Evolutionary conservation across 2,888 invertebrate genomes (phyloP), one percentile per base, ranked within the genome.

Genomic region (Drosophila hawaiiensis): DNA sequence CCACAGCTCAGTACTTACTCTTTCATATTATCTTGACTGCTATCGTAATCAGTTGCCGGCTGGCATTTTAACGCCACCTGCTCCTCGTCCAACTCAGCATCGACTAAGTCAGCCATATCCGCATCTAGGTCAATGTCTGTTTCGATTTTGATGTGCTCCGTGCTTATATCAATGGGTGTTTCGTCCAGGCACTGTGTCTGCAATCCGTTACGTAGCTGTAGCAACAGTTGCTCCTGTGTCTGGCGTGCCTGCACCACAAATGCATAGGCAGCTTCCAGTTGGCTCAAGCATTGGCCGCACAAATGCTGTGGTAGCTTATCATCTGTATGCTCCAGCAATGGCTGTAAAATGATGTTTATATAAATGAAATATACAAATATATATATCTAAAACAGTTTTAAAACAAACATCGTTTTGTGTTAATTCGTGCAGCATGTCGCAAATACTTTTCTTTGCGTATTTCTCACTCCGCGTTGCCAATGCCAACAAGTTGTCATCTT

Each of bases 131-230:
- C 41, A 12, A 76, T 70, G 10, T 88, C 83, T 4, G 78, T 4
- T 67, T 91, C 91, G 4, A 81, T 76, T 68, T 91, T 91, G 0
- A 88, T 85, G 31, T 69, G 58, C 49, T 76, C 61, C 47, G 60
- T 61, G 22, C 85, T 77, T 19, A 92, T 91, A 55, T 92, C 92
- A 16, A 92, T 92, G 7, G 91, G 86, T 3, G 86, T 72, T 59
- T 92, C 92, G 9, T 88, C 77, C 5, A 92, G 66, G 41, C 92
- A 91, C 37, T 69, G 37, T 22, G 54, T 37, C 3, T 69, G 76
- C 43, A 73, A 22, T 25, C 47, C 47, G 3, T 63, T 72, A 28
- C 50, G 56, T 16, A 79, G 37, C 47, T 64, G 60, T 14, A 50
- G 43, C 53, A 85, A 37, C 28, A 91, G 78, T 58, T 85, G 79